Evolutionary conservation across 1,140 invertebrate species (phyloP).

Genomic region (Cyphomyrmex costatus): DNA sequence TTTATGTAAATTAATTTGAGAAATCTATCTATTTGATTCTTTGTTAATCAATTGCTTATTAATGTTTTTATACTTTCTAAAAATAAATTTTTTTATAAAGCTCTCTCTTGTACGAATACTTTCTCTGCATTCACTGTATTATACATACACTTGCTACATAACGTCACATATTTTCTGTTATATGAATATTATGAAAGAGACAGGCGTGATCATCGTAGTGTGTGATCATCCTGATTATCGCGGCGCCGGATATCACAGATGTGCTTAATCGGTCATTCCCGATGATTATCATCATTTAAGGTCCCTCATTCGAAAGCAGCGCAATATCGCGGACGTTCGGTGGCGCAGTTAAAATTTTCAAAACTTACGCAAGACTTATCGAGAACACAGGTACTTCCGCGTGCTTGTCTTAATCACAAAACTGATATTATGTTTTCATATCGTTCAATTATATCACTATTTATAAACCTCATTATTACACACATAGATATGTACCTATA

Average conservation of each 20-base stretch:
- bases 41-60: too few relatives aligned
- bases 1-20: too few relatives aligned
- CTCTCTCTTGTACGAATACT: too few relatives aligned
- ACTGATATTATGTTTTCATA: neutral
- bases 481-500: too few relatives aligned
- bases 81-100: too few relatives aligned
- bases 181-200: slow-evolving; percentile 3
- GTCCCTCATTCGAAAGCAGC: neutral
- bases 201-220: neutral
- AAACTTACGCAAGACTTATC: neutral
- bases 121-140: too few relatives aligned
- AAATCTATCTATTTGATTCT: too few relatives aligned
- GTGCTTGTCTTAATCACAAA: neutral
- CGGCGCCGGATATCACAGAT: slow-evolving; percentile 11
- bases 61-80: too few relatives aligned
- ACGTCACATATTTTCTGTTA: neutral
- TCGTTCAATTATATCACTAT: neutral
- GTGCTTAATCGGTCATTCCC: slow-evolving; percentile 4
- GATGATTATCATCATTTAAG: slow-evolving; percentile 20
- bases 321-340: neutral
- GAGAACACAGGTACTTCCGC: neutral
- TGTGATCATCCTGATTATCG: slow-evolving; percentile 9
- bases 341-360: slow-evolving; percentile 12
- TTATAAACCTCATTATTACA: neutral
- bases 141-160: neutral